A percentile compares a stretch with the other conserved stretches of the same genome.
These are phyloP conservation scores for Poeciliopsis paucimaculata DNA, from an alignment of 2,797 vertebrate species.

Conservation along the genomic window DNA sequence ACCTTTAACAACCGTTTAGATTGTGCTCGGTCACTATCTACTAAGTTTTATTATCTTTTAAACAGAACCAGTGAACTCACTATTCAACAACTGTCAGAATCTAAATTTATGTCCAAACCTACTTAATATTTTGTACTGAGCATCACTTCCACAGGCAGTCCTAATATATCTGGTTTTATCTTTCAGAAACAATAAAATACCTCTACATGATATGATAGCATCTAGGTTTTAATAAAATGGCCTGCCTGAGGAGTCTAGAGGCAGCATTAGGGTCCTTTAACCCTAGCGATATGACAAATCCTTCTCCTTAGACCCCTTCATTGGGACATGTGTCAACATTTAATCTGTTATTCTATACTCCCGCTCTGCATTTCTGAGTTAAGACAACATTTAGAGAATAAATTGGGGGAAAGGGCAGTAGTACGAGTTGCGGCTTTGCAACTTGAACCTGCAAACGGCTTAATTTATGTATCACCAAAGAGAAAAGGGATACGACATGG, in stretches of 20 bases:
- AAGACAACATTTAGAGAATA: slow-evolving; percentile 75
- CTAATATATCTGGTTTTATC: slow-evolving; percentile 12
- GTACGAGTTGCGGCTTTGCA: slow-evolving; percentile 76
- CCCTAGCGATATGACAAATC: slow-evolving; percentile 53
- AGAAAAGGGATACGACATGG: slow-evolving; percentile 68
- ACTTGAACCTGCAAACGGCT: slow-evolving; percentile 64
- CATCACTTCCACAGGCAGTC: background rate
- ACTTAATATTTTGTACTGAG: background rate
- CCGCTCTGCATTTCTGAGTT: slow-evolving; percentile 50
- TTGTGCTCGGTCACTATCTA: background rate
- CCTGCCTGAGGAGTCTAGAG: slow-evolving; percentile 63
- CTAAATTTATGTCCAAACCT: background rate
- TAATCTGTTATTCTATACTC: slow-evolving; percentile 67
- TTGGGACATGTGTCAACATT: slow-evolving; percentile 76
- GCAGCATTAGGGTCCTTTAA: slow-evolving; percentile 46
- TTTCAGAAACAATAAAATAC: slow-evolving; percentile 39
- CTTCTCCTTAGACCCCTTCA: slow-evolving; percentile 64
- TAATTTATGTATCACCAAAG: slow-evolving; percentile 67
- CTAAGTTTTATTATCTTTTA: background rate
- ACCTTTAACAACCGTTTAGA: background rate
- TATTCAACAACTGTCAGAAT: background rate
- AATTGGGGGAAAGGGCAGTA: slow-evolving; percentile 75
- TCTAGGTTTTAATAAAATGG: slow-evolving; percentile 49
- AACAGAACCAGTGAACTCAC: background rate
- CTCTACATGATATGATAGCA: slow-evolving; percentile 44